phyloP scores from a whole-genome alignment of 2,113 vertebrate genomes.

The Petrocephalus zakoni region DNA sequence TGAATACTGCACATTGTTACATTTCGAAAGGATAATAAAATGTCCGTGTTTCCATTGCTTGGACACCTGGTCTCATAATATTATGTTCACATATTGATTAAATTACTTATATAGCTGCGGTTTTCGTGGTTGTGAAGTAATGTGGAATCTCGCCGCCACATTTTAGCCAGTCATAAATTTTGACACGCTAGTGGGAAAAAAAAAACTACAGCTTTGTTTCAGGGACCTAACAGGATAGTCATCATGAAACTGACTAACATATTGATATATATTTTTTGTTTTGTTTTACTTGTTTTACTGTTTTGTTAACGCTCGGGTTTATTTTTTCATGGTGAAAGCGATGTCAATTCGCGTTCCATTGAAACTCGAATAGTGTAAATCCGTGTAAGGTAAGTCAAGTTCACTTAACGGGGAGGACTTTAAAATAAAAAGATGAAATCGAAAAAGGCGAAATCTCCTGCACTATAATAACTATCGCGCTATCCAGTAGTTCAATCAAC shows the following conservation, averaged over 20 bases:
- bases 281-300: too few relatives aligned
- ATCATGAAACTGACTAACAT: background rate
- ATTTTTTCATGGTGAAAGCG: background rate
- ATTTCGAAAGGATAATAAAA: conserved; percentile 50
- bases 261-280: background rate
- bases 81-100: conserved; percentile 46
- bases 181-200: background rate
- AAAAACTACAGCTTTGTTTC: background rate
- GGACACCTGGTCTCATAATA: conserved; percentile 48
- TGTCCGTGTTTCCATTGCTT: conserved; percentile 44
- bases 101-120: conserved; percentile 45
- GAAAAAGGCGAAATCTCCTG: background rate
- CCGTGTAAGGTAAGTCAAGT: background rate
- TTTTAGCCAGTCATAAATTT: background rate
- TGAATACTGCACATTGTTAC: conserved; percentile 46
- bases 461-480: too few relatives aligned
- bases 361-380: background rate
- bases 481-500: background rate
- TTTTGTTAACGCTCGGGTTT: background rate
- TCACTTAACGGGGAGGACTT: background rate
- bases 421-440: background rate
- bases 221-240: background rate
- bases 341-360: background rate
- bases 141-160: conserved; percentile 23
- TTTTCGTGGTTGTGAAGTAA: conserved; percentile 45